phyloP scores from a whole-genome alignment of 2,888 invertebrate genomes.

The Sinelater perroti region DNA sequence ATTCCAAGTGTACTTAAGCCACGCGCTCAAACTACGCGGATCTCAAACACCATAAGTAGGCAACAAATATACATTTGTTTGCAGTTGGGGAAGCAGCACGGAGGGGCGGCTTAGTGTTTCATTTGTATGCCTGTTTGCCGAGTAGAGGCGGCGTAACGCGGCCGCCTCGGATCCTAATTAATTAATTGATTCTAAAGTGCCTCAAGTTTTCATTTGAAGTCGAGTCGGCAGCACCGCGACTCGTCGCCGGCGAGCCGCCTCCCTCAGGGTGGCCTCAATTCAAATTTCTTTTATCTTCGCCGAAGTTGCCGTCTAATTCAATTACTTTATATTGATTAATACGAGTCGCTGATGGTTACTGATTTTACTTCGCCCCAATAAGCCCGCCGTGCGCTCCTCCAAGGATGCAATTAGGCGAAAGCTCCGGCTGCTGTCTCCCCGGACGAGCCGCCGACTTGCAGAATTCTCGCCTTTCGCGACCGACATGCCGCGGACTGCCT shows the following conservation, averaged over 20 bases:
- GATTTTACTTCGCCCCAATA: slow-evolving; percentile 22
- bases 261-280: slow-evolving; percentile 35
- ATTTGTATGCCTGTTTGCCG: slow-evolving; percentile 40
- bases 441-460: slow-evolving; percentile 25
- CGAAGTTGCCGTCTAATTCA: slow-evolving; percentile 43
- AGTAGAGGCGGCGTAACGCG: slow-evolving; percentile 42
- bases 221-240: slow-evolving; percentile 18
- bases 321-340: slow-evolving; percentile 43
- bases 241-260: slow-evolving; percentile 10
- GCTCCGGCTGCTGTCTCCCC: slow-evolving; percentile 8
- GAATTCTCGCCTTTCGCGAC: slow-evolving; percentile 11
- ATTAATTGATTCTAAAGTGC: slow-evolving; percentile 42
- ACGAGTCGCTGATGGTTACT: slow-evolving; percentile 31
- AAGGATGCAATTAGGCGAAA: slow-evolving; percentile 25
- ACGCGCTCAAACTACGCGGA: slow-evolving; percentile 23
- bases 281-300: slow-evolving; percentile 39
- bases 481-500: not conserved
- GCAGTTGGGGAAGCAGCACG: slow-evolving; percentile 33
- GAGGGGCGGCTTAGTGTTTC: slow-evolving; percentile 30
- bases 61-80: slow-evolving; percentile 43
- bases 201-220: slow-evolving; percentile 37
- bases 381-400: slow-evolving; percentile 2
- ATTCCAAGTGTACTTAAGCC: slow-evolving; percentile 34
- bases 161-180: slow-evolving; percentile 43
- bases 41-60: slow-evolving; percentile 41